Base-by-base conservation (phyloP, 2,113 vertebrate genomes). In the Elgaria multicarinata region DNA sequence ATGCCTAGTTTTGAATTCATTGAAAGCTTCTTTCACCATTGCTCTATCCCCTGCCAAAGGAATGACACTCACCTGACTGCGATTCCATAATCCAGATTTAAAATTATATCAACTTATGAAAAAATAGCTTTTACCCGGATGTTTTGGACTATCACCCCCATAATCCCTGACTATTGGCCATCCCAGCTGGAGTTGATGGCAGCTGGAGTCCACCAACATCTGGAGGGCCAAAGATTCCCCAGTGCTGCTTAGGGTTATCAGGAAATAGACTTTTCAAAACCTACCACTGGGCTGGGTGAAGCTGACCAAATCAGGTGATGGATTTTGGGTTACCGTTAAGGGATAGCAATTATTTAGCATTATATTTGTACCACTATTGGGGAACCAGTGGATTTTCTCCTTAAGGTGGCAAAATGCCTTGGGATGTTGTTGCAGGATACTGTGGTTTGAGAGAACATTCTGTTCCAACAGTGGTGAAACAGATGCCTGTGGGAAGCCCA, bases 81-180 rank as follows among this genome's bases (percentile, higher is more conserved):
- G 83, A 76, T 31, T 66, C 75, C 85, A 84, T 62, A 72, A 82
- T 13, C 26, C 28, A 72, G 67, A 50, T 18, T 74, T 62, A 31
- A 88, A 69, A 44, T 6, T 81, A 31, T 28, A 91, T 87, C 89
- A 93, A 64, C 69, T 91, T 94, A 89, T 90, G 20, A 62, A 89
- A 89, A 90, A 94, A 91, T 93, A 90, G 89, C 90, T 95, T 93
- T 67, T 91, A 92, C 86, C 89, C 62, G n/a, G n/a, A n/a, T n/a
- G n/a, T 74, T n/a, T 42, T 39, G 5, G n/a, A 42, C 1, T 22
- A 33, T 13, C 22, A 39, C 36, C 3, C 5, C 36, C 36, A 22
- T 36, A 36, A 74, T 36, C 14, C 36, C 16, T 74, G n/a, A 74
- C 72, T 4, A 71, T 71, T 71, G 26, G 33, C 69, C 31, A 39